Base-by-base conservation (phyloP, 2,797 vertebrate species). In the Yasuhikotakia modesta region DNA sequence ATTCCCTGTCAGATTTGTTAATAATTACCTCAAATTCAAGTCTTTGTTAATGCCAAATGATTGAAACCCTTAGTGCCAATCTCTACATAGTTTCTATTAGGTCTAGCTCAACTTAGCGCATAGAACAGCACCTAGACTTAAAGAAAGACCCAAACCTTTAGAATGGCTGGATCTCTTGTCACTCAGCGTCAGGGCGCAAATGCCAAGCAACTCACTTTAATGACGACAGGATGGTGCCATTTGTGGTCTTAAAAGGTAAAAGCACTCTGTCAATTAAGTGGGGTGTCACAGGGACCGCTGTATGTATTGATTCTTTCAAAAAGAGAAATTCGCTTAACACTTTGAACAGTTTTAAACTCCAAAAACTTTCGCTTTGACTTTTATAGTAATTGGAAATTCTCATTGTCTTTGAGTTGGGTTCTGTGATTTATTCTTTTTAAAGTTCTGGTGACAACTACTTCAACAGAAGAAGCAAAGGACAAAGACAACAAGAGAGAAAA, bases 281-380 rank as follows among this genome's bases (percentile, higher is more conserved):
- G 84, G 86, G 68, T 67, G 79, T 81, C 53, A 71, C 66, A 71
- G 70, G 86, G 82, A 85, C 82, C 80, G 79, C 85, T 87, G 88
- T 85, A 90, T 81, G 86, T 87, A 93, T 92, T 88, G 88, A 93
- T 93, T 90, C 85, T 70, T 65, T 79, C 87, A 87, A 90, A 90
- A 88, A 85, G 89, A 92, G 88, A 91, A 87, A 87, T 86, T 88
- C 79, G 84, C 90, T 53, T 70, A 30, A n/a, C 87, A 88, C 82
- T 83, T 87, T 79, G 35, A 27, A 88, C 88, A 90, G 90, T 88
- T 90, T 90, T 89, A 81, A 87, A 55, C 82, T 84, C 83, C 83
- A 82, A 85, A 68, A 71, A 76, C 73, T 87, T 86, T 83, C 83
- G 79, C 82, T 67, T 58, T 91, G 90, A 85, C 90, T 89, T 92